Base-by-base conservation (phyloP, 2,113 vertebrate genomes). In the Vimba vimba region DNA sequence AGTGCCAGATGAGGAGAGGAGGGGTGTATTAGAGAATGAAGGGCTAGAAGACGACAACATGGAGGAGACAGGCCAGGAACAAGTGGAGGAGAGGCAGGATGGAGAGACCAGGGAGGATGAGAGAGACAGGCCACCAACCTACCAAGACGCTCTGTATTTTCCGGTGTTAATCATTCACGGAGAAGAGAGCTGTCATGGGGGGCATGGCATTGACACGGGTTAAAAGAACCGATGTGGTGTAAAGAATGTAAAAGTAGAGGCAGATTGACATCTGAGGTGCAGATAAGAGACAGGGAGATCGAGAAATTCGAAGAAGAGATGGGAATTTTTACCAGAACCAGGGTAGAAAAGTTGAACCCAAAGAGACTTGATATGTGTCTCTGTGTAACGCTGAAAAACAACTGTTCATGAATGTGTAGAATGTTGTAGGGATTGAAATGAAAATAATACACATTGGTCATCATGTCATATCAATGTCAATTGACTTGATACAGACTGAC, bases 101-200 rank as follows among this genome's bases (percentile, higher is more conserved):
- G 68, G 27, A 30, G 88, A 78, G 50, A 74, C 57, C 30, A 81
- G 82, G 55, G 88, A 85, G 45, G 87, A 81, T 9, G 75, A 85
- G 4, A 85, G 86, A 69, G 89, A 91, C 68, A 83, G 88, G 68
- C 95, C 95, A 0, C 95, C 95, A 0, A 90, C 93, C 81, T 96
- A 96, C 30, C 94, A 93, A 64, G 95, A 96, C 3, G 95, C 95
- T 23, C 87, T 96, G 2, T 94, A 92, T 86, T 94, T 96, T 88
- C 95, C 95, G 0, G 94, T 95, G 80, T 90, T 96, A 82, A 95
- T 96, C 0, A 93, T 96, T 45, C 95, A 95, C 0, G 93, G 94
- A 0, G 95, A 94, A 77, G 91, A 95, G 71, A 94, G 94, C 81
- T 96, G 95, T 64, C 90, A 91, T 76, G 89, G 90, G 43, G 88